phyloP scores from a whole-genome alignment of 2,888 invertebrate species.

The Sinopyrophorus schimmeli region DNA sequence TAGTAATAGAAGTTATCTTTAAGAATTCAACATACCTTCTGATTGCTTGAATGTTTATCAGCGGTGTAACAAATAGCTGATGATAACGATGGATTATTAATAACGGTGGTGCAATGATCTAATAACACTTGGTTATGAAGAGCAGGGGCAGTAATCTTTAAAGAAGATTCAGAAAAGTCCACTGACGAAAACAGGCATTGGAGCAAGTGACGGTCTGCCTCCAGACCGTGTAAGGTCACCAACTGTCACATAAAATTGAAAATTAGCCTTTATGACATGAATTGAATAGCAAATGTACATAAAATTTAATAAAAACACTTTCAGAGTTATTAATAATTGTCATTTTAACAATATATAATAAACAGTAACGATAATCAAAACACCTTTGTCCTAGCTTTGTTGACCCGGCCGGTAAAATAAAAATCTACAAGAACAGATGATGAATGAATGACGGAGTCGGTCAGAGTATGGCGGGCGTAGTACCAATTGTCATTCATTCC shows the following conservation, averaged over 20 bases:
- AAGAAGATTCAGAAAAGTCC: slow-evolving; percentile 72
- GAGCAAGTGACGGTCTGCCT: slow-evolving; percentile 96
- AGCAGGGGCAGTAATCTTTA: slow-evolving; percentile 61
- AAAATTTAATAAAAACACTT: slow-evolving; percentile 32
- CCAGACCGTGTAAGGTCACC: slow-evolving; percentile 89
- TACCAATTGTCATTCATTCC: slow-evolving; percentile 9
- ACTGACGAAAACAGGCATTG: slow-evolving; percentile 91
- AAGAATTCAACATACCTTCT: slow-evolving; percentile 66
- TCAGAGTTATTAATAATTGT: slow-evolving; percentile 1
- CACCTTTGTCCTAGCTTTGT: slow-evolving; percentile 47
- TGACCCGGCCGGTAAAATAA: slow-evolving; percentile 43
- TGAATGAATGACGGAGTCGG: slow-evolving; percentile 31
- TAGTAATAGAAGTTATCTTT: too few species aligned
- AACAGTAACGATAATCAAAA: slow-evolving; percentile 46
- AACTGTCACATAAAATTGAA: slow-evolving; percentile 64
- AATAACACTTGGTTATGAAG: slow-evolving; percentile 75
- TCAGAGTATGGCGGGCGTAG: slow-evolving; percentile 26
- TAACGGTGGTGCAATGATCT: slow-evolving; percentile 75
- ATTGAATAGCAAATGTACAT: slow-evolving; percentile 23
- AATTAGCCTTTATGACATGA: slow-evolving; percentile 21
- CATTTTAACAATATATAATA: slow-evolving; percentile 13
- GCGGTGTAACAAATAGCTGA: slow-evolving; percentile 88
- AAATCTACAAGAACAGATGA: slow-evolving; percentile 18
- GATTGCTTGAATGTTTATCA: slow-evolving; percentile 76
- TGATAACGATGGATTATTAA: slow-evolving; percentile 84